phyloP scores from a whole-genome alignment of 1,140 invertebrate genomes.

The Oedothorax gibbosus region DNA sequence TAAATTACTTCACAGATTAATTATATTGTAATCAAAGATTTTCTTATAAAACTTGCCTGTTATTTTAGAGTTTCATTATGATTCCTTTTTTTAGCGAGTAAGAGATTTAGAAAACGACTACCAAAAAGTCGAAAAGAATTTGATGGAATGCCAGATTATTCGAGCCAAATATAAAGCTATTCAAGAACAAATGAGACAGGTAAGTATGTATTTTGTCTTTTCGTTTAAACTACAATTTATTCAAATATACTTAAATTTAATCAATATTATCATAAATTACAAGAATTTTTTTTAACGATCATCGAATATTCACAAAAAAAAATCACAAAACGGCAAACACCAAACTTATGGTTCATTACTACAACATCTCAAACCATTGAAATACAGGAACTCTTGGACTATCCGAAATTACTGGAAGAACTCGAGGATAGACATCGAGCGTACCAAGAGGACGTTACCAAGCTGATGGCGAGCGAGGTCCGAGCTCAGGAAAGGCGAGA shows the following conservation, averaged over 20 bases:
- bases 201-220: neutral
- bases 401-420: slow-evolving; percentile 35
- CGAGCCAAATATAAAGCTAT: slow-evolving; percentile 42
- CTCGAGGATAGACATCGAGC: slow-evolving; percentile 14
- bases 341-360: too few relatives aligned
- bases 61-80: neutral
- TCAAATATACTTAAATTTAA: too few relatives aligned
- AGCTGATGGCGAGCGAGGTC: slow-evolving; percentile 15
- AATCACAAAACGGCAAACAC: too few relatives aligned
- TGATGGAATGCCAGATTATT: slow-evolving; percentile 52
- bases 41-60: too few relatives aligned
- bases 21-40: too few relatives aligned
- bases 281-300: too few relatives aligned
- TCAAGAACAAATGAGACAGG: slow-evolving; percentile 29
- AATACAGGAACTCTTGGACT: slow-evolving; percentile 15
- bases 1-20: too few relatives aligned
- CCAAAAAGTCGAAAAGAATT: slow-evolving; percentile 48
- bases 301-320: too few relatives aligned
- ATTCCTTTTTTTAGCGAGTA: slow-evolving; percentile 21
- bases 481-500: slow-evolving; percentile 31
- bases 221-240: neutral
- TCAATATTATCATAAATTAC: too few relatives aligned
- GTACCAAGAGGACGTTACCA: slow-evolving; percentile 4
- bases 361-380: neutral
- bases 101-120: slow-evolving; percentile 52